Conservation (phyloP, 1,140 invertebrate species). For the Leptonema lineaticorne region DNA sequence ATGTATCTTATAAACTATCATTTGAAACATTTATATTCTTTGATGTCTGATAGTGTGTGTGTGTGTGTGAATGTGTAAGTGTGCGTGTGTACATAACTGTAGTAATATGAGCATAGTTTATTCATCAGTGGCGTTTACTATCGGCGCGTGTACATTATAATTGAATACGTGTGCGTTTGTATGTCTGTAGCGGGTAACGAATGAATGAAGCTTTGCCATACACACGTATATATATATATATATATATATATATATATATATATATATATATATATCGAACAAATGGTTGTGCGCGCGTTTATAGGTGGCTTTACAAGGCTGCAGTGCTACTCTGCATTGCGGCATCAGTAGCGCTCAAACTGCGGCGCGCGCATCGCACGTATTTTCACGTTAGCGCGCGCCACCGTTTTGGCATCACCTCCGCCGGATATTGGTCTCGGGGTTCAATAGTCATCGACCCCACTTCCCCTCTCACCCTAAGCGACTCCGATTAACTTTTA, state of each 20-base stretch:
- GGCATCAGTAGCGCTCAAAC: neutral
- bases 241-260: neutral
- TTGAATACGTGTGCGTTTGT: neutral
- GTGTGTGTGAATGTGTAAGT: neutral
- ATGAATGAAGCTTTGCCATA: too few relatives aligned
- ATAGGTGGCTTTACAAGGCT: neutral
- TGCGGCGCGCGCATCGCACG: too few relatives aligned
- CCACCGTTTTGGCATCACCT: too few relatives aligned
- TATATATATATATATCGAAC: neutral
- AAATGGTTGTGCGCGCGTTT: neutral
- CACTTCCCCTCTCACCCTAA: too few relatives aligned
- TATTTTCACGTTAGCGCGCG: too few relatives aligned
- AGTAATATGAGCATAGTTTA: neutral
- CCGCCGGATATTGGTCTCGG: neutral
- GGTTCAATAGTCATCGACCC: neutral
- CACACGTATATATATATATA: neutral
- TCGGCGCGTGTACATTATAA: neutral
- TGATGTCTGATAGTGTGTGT: too few relatives aligned
- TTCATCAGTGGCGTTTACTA: neutral
- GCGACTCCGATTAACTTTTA: neutral
- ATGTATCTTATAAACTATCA: neutral
- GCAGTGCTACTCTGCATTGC: slow-evolving; percentile 7
- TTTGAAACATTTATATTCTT: too few relatives aligned
- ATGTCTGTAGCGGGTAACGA: too few relatives aligned
- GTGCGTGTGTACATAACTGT: neutral